Percentiles rank a stretch among this genome's conserved stretches.
Conservation (phyloP, 2,797 vertebrate species). For the Gymnopithys bicolor region DNA sequence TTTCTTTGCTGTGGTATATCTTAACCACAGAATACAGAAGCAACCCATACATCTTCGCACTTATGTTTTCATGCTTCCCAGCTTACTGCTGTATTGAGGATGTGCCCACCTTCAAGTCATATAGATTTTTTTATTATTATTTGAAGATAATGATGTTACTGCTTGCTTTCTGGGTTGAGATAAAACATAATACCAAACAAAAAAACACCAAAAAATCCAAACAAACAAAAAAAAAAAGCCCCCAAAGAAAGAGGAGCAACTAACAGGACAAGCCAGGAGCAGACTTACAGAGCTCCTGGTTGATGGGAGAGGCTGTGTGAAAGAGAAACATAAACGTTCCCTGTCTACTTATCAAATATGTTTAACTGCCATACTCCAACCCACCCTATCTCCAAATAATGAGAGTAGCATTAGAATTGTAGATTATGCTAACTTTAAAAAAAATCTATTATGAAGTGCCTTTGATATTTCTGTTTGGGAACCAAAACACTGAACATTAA, state of each 20-base stretch:
- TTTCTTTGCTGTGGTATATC: background rate
- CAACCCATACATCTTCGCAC: background rate
- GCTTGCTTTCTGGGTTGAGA: background rate
- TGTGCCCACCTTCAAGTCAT: background rate
- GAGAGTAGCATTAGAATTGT: background rate
- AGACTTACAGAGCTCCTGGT: background rate
- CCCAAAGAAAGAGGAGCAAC: background rate
- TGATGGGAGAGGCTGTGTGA: background rate
- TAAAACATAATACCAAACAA: background rate
- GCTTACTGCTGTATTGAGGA: background rate
- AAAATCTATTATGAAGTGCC: background rate
- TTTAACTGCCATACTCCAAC: background rate
- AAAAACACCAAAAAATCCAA: too few species aligned
- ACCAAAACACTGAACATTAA: background rate
- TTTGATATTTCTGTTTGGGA: background rate
- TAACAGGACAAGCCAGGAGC: background rate
- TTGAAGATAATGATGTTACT: background rate
- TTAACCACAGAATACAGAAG: background rate
- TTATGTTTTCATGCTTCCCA: background rate
- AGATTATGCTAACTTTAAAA: background rate
- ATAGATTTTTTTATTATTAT: background rate
- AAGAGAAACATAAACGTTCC: background rate
- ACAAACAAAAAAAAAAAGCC: background rate
- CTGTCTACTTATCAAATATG: background rate
- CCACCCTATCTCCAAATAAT: background rate